phyloP scores from a whole-genome alignment of 2,113 vertebrate species.

The Antennarius striatus region DNA sequence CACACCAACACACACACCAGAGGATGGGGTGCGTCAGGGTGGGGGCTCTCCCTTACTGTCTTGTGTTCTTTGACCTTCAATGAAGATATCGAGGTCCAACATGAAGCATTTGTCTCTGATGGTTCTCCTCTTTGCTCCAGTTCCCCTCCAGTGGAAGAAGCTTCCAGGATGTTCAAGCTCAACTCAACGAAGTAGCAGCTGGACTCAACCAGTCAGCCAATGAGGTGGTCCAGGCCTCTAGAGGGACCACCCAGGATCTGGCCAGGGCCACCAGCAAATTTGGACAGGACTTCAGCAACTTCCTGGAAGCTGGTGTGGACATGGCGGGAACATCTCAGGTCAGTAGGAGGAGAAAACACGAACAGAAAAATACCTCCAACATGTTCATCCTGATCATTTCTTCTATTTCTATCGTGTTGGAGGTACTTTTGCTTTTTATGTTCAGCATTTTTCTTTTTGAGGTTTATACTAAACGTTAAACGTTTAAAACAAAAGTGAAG shows the following conservation, averaged over 20 bases:
- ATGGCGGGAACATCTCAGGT: conserved; percentile 97
- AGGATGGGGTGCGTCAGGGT: no score
- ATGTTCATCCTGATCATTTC: background rate
- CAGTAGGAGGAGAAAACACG: conserved; percentile 31
- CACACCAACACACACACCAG: no score
- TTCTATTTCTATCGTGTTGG: background rate
- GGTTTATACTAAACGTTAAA: no score
- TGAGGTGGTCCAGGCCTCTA: conserved; percentile 92
- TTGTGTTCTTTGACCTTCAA: no score
- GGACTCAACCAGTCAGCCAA: conserved; percentile 96
- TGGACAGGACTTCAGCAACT: conserved; percentile 92
- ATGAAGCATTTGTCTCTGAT: background rate
- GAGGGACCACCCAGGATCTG: conserved; percentile 92
- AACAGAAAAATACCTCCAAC: background rate
- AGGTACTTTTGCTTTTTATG: no score
- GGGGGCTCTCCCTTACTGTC: no score
- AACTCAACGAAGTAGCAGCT: conserved; percentile 89
- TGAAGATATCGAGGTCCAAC: no score
- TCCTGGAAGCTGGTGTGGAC: conserved; percentile 94
- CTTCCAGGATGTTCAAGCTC: conserved; percentile 93
- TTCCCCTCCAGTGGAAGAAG: conserved; percentile 91
- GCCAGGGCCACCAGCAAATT: conserved; percentile 93
- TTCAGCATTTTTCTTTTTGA: no score
- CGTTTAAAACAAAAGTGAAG: no score
- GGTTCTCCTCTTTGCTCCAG: conserved; percentile 62